Percentiles rank a stretch among this genome's conserved stretches.
Conservation (phyloP, 2,797 vertebrate genomes). For the Cuniculus paca region DNA sequence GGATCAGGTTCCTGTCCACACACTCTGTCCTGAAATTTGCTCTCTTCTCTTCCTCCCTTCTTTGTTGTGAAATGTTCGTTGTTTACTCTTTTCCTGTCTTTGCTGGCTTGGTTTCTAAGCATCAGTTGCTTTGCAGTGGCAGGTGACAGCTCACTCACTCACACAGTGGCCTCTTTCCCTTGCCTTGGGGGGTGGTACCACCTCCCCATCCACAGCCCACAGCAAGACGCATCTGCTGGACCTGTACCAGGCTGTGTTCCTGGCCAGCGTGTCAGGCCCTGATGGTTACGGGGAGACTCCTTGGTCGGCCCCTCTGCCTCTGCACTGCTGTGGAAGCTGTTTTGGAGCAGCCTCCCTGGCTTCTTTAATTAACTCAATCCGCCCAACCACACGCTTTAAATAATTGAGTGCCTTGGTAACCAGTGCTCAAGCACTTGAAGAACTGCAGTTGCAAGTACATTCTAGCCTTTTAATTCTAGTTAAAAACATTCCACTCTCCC, state of each 20-base stretch:
- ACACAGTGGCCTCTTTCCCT: background rate
- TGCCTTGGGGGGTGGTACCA: background rate
- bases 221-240: background rate
- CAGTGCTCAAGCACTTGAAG: background rate
- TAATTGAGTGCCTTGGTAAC: conserved; percentile 74
- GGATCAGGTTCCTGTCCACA: no score
- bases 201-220: background rate
- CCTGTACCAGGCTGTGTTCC: background rate
- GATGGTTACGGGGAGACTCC: background rate
- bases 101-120: background rate
- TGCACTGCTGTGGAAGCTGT: background rate
- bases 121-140: background rate
- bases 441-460: conserved; percentile 26
- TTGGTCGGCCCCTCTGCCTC: background rate
- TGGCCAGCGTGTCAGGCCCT: background rate
- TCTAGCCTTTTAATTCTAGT: conserved; percentile 65
- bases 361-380: conserved; percentile 75
- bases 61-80: background rate
- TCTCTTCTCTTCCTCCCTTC: background rate
- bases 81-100: background rate
- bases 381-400: conserved; percentile 71
- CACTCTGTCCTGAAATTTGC: background rate
- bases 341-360: background rate
- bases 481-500: background rate
- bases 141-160: background rate